Conservation (phyloP, 1,140 invertebrate species). For the Nylanderia fulva region DNA sequence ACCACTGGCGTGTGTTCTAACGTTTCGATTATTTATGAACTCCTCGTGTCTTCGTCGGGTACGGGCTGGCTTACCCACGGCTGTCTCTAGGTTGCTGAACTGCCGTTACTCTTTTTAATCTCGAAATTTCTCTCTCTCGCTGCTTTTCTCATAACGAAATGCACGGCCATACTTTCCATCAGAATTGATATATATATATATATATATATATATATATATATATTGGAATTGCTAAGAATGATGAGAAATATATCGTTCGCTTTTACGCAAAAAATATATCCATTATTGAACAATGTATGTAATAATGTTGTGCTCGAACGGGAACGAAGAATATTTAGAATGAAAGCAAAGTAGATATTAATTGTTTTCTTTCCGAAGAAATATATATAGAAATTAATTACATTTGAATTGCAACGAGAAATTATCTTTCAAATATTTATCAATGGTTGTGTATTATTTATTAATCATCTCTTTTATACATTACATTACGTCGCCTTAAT, state of each 20-base stretch:
- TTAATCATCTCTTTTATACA: neutral
- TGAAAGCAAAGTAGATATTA: neutral
- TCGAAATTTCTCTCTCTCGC: constrained; percentile 35
- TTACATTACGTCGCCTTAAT: neutral
- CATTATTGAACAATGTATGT: neutral
- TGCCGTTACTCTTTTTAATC: constrained; percentile 71
- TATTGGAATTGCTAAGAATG: neutral
- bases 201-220: no score
- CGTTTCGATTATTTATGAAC: constrained; percentile 86
- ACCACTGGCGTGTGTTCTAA: constrained; percentile 82
- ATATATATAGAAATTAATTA: neutral
- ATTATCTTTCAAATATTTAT: neutral
- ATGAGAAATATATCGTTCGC: neutral
- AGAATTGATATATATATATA: neutral
- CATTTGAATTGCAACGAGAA: neutral
- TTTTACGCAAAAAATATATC: neutral
- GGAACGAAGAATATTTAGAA: neutral
- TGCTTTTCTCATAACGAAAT: neutral
- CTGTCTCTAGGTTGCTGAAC: constrained; percentile 79
- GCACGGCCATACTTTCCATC: neutral
- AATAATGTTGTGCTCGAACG: neutral
- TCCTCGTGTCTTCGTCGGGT: constrained; percentile 81
- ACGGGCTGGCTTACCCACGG: constrained; percentile 73
- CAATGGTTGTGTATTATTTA: neutral
- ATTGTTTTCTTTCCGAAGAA: neutral